Base-by-base conservation (phyloP, 1,140 invertebrate species). In the Pachyrhynchus sulphureomaculatus region DNA sequence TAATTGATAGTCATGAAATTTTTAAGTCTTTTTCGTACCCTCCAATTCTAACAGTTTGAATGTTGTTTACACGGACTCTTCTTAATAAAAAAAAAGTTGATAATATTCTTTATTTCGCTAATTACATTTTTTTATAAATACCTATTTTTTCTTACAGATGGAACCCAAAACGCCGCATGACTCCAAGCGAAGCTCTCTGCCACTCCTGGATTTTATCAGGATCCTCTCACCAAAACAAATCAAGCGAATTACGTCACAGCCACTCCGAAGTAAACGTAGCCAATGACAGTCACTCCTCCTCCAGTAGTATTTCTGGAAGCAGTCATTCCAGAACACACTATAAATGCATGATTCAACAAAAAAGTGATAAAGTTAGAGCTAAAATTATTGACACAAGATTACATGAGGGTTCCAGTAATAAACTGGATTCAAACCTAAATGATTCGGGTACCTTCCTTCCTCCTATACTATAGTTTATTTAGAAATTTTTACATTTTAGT, bases 151-250 rank as follows among this genome's bases (percentile, higher is more conserved):
- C 62, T 77, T 76, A 10, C 76, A 91, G 89, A 75, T 99, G 96
- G 96, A 95, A 98, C 79, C 90, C 95, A 10, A 88, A 92, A 67
- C 87, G 89, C 62, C 83, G 96, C 51, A 89, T 98, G 86, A 96
- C 91, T 13, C 94, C 96, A 2, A 88, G 91, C 45, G 95, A 98
- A 72, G 90, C 90, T 20, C 81, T 88, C 36, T 81, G 84, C 33
- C 90, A 92, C 75, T 88, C 90, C 71, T 92, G 89, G 83, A 79
- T 92, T 36, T 81, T 65, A 17, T 68, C 71, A 0, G 69, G 68
- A 9, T 60, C 68, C 6, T 47, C 61, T n/a, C 64, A 56, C 36
- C 66, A 57, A 21, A 60, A 56, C 29, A 64, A 67, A 17, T 64
- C 62, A 9, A 63, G 64, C 44, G 72, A 74, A 21, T 60, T 76